Base-by-base conservation (phyloP, 2,888 invertebrate species). In the Melinaea marsaeus region DNA sequence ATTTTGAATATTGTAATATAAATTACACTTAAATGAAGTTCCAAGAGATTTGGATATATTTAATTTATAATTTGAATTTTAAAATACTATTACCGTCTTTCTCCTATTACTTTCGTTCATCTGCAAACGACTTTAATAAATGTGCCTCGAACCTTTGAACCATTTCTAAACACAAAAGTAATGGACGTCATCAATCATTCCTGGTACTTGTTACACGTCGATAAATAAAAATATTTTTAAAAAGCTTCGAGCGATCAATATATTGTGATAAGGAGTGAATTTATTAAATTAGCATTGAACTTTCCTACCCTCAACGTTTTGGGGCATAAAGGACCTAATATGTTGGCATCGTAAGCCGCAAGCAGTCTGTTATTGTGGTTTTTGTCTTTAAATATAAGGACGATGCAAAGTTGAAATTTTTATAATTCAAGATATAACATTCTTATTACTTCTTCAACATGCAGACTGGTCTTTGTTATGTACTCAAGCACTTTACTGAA, bases 301-400 rank as follows among this genome's bases (percentile, higher is more conserved):
- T 61, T 63, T 37, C 47, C 47, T 42, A 56, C 55, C 58, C 64
- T 47, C 58, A 13, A 60, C 60, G 61, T 68, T 64, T 58, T 66
- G 59, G 59, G 62, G 57, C 56, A 60, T 64, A 64, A 68, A 61
- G 61, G 62, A 64, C 60, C 64, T 64, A 66, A 68, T 68, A 61
- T 63, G 66, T 46, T 61, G 60, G 51, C 58, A 34, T 46, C 22
- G 54, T 47, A 42, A 32, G 34, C 60, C 59, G 57, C 57, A 54
- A 59, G 59, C 37, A 57, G 51, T 22, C 22, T 22, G 22, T 22
- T 22, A 22, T 22, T 22, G 22, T 22, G 22, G 22, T n/a, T n/a
- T n/a, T n/a, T n/a, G n/a, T n/a, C n/a, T n/a, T n/a, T n/a, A n/a
- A n/a, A n/a, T n/a, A n/a, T n/a, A n/a, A n/a, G n/a, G n/a, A n/a